Evolutionary conservation across 2,113 vertebrate genomes (phyloP), one percentile per base, ranked within the genome.

Genomic region (Siniperca chuatsi): DNA sequence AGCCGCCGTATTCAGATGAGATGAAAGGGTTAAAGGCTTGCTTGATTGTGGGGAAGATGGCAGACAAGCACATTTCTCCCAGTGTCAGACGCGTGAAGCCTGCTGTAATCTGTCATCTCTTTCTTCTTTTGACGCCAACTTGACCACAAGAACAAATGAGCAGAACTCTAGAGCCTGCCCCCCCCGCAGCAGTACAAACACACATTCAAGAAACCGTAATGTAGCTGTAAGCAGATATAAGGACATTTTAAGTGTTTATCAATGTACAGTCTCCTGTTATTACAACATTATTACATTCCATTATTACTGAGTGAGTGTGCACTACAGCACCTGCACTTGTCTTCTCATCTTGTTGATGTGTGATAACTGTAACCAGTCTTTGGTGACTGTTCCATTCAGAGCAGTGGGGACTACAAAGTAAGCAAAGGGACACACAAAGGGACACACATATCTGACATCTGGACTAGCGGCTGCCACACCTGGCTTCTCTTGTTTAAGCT

Each of bases 121-220:
- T 61, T 68, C 74, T 57, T 74, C 68, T 57, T 55, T 61, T 78
- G 69, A 74, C 13, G 29, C 57, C 69, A 69, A 61, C 61, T 25
- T 46, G 54, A 82, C 52, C 68, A 48, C 84, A 60, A 65, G 29
- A 48, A 50, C 16, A 68, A 79, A 23, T 64, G 40, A 77, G 40
- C 50, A 35, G 13, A 12, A 16, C 37, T 55, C 11, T 12, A 61
- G 11, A 75, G 12, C 11, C 60, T 25, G 25, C 25, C 21, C 37
- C 9, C 1, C 21, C 18, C 13, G 21, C 6, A 75, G 40, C 71
- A 29, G 46, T 42, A 21, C 35, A 58, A 42, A 58, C 7, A n/a
- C 54, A 37, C 11, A 13, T 3, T 33, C 20, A n/a, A 71, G 10
- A 44, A 8, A 44, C 8, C 8, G 9, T 44, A 37, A 37, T 37